phyloP scores from a whole-genome alignment of 2,113 vertebrate genomes.

The Mesocricetus auratus region DNA sequence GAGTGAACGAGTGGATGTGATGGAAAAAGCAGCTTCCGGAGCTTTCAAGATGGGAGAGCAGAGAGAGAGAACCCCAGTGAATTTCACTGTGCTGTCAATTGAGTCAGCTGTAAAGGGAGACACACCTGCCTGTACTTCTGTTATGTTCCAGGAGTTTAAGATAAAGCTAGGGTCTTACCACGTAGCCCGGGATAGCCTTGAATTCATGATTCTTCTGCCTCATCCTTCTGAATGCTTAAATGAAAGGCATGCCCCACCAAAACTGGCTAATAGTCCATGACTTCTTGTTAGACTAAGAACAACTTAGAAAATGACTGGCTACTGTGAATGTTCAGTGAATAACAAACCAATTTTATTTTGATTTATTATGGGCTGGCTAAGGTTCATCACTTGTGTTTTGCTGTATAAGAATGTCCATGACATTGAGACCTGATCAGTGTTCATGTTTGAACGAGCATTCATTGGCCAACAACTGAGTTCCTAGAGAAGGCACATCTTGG shows the following conservation, averaged over 20 bases:
- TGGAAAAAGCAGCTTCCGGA: neutral
- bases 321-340: neutral
- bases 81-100: neutral
- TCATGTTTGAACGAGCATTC: neutral
- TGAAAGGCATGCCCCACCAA: neutral
- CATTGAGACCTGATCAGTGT: neutral
- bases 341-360: neutral
- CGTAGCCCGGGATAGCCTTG: neutral
- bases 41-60: neutral
- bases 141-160: neutral
- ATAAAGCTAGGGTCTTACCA: neutral
- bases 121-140: neutral
- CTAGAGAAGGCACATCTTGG: neutral
- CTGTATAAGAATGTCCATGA: neutral
- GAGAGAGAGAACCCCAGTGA: neutral
- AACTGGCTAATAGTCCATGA: neutral
- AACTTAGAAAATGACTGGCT: slow-evolving; percentile 2
- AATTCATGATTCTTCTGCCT: neutral
- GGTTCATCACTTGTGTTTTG: neutral
- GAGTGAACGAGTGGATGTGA: neutral
- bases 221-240: neutral
- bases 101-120: neutral
- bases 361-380: neutral
- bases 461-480: neutral
- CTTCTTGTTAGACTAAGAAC: neutral